Base-by-base conservation (phyloP, 2,888 invertebrate genomes). In the Hypomecis punctinalis region DNA sequence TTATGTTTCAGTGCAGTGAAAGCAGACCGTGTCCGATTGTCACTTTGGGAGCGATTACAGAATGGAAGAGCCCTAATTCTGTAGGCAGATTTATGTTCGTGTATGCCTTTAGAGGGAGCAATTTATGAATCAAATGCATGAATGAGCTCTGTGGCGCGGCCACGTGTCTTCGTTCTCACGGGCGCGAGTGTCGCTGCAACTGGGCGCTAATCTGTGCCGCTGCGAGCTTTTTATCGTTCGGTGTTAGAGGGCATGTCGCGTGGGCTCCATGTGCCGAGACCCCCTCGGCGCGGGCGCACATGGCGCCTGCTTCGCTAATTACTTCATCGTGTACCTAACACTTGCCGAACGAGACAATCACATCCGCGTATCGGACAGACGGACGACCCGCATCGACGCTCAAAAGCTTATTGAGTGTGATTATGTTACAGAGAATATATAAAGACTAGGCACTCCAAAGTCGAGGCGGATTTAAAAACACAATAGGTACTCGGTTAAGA, bases 51-150 rank as follows among this genome's bases (percentile, higher is more conserved):
- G 59, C 55, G 35, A 39, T 55, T 60, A 43, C 49, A 42, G 42
- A 46, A 37, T 52, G 33, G 48, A 40, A 42, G 47, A 51, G 55
- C 23, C 55, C 35, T 66, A 57, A 61, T 58, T 66, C 63, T 57
- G 60, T 59, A 69, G 58, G 58, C 68, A 59, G 61, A 69, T 72
- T 69, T 71, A 68, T 67, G 69, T 68, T 67, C 66, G 71, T 75
- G 72, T 75, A 68, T 78, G 80, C 76, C 79, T 76, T 81, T 70
- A 82, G 77, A 75, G 76, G 75, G 78, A 82, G 82, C 83, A 83
- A 81, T 85, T 89, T 86, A 91, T 92, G 92, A 92, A 92, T 92
- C 90, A 91, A 91, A 91, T 89, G 87, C 86, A 89, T 92, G 92
- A 92, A 92, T 92, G 91, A 87, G 86, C 83, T 82, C 76, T 80